A percentile compares a stretch with the other conserved stretches of the same genome.
Conservation (phyloP, 1,140 invertebrate genomes). For the Tenebrio molitor region DNA sequence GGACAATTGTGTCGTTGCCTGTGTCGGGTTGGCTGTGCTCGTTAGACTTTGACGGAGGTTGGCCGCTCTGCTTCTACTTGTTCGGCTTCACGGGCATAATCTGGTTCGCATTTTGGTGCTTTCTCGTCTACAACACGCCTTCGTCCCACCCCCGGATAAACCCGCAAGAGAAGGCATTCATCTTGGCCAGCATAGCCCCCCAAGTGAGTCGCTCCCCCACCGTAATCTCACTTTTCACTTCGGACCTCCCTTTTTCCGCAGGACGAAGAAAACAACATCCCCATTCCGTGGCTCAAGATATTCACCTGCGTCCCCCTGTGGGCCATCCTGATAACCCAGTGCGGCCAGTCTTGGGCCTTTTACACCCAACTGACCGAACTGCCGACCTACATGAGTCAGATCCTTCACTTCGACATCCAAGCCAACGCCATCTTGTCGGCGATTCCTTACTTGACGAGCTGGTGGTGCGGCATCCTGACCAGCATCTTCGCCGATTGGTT, state of each 20-base stretch:
- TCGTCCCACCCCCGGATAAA: constrained; percentile 84
- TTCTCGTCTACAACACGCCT: constrained; percentile 82
- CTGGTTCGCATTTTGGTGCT: constrained; percentile 86
- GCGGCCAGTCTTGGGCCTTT: constrained; percentile 94
- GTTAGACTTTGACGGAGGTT: constrained; percentile 76
- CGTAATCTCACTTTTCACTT: background rate
- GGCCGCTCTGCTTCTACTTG: constrained; percentile 85
- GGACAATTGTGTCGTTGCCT: constrained; percentile 82
- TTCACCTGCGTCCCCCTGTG: constrained; percentile 87
- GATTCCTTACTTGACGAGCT: constrained; percentile 82
- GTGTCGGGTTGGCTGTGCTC: constrained; percentile 82
- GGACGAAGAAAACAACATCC: constrained; percentile 61
- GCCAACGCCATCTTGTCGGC: constrained; percentile 84
- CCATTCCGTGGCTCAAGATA: constrained; percentile 83
- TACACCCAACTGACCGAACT: constrained; percentile 95
- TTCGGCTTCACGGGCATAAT: constrained; percentile 81
- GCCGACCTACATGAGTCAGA: constrained; percentile 94
- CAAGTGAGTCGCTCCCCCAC: constrained; percentile 54
- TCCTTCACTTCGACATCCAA: constrained; percentile 90
- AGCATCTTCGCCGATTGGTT: constrained; percentile 81
- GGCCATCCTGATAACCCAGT: constrained; percentile 90
- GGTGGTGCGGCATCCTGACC: constrained; percentile 78
- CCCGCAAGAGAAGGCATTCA: constrained; percentile 76
- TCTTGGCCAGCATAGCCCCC: constrained; percentile 72
- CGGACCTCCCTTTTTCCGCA: constrained; percentile 41